Percentiles rank a stretch among this genome's conserved stretches.
Conservation (phyloP, 1,140 invertebrate genomes). For the Chelonus insularis region DNA sequence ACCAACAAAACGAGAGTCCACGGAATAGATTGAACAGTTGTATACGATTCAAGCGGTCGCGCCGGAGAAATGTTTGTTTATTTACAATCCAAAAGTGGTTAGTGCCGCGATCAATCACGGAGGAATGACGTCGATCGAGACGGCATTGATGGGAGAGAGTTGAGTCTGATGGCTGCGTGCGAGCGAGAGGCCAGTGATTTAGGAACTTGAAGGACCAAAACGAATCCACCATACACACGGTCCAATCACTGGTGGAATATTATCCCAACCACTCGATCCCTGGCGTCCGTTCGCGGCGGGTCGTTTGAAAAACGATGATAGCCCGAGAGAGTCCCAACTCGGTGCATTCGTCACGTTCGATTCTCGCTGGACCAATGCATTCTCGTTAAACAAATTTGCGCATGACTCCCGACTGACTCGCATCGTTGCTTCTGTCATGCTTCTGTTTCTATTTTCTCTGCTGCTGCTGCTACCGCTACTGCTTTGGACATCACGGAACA, state of each 20-base stretch:
- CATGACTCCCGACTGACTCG: constrained; percentile 12
- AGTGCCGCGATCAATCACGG: constrained; percentile 7
- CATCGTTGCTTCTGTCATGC: neutral
- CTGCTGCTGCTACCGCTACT: neutral
- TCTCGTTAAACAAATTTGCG: constrained; percentile 22
- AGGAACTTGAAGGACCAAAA: constrained; percentile 14
- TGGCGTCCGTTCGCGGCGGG: neutral
- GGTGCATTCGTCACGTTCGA: constrained; percentile 25
- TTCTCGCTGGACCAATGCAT: constrained; percentile 24
- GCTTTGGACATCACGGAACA: neutral
- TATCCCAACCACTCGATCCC: neutral
- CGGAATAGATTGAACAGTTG: neutral
- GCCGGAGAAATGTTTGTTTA: neutral
- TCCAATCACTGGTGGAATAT: neutral
- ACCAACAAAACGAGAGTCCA: constrained; percentile 3
- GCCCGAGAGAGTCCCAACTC: constrained; percentile 13
- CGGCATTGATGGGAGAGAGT: constrained; percentile 1
- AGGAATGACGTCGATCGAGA: constrained; percentile 8
- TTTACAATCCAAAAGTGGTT: constrained; percentile 14
- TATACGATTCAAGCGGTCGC: neutral
- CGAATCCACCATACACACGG: neutral
- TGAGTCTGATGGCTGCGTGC: neutral
- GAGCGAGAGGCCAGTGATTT: constrained; percentile 4
- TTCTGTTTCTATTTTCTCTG: neutral
- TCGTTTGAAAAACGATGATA: constrained; percentile 14